Percentiles rank a stretch among this genome's conserved stretches.
These are phyloP conservation scores for Rattus norvegicus DNA, from an alignment of 2,113 vertebrate species.

Conservation along the genomic window DNA sequence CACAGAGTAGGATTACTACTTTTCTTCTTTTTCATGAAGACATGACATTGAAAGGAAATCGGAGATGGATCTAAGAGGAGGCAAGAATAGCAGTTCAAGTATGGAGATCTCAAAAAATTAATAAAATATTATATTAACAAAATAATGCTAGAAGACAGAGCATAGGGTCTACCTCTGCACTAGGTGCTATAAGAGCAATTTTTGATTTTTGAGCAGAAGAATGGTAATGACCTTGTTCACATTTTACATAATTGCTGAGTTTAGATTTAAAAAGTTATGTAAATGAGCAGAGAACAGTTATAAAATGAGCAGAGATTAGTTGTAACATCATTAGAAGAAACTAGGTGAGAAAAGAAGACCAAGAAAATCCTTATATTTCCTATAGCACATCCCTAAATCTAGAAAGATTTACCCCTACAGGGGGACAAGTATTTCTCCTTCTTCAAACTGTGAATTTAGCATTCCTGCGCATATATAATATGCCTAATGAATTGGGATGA, in stretches of 20 bases:
- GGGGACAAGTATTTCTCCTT: background rate
- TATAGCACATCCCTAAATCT: background rate
- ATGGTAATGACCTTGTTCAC: background rate
- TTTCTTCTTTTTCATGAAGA: background rate
- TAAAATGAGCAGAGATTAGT: background rate
- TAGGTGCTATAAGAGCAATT: background rate
- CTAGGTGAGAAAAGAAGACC: background rate
- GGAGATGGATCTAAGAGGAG: background rate
- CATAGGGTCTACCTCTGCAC: background rate
- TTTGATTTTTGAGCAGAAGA: background rate
- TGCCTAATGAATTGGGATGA: background rate
- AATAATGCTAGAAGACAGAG: background rate
- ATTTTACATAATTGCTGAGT: background rate
- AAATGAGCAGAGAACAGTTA: background rate
- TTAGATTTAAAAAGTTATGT: background rate
- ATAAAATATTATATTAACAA: background rate
- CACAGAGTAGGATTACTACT: background rate
- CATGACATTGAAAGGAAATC: background rate
- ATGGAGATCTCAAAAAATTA: background rate
- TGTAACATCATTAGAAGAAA: background rate
- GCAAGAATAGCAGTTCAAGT: background rate
- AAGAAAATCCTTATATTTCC: background rate
- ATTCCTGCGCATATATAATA: background rate
- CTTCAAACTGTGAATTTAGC: background rate
- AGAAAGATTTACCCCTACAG: background rate